Evolutionary conservation across 2,113 vertebrate species (phyloP), one percentile per base, ranked within the genome.

Genomic region (Abramis brama): DNA sequence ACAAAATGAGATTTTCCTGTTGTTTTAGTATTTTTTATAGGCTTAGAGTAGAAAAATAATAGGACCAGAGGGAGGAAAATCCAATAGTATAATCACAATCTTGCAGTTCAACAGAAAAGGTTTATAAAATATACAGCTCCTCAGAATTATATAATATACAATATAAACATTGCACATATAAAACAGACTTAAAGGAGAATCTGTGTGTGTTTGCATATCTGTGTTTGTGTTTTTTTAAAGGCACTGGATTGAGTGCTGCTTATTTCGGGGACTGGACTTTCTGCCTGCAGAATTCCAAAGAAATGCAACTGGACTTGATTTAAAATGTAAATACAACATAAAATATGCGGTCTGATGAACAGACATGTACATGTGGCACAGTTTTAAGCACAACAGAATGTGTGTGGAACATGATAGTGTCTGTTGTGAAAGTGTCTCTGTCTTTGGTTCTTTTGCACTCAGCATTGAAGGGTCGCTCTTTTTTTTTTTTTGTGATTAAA

Each of bases 71-170:
- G 21, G 50, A 59, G 30, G 70, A 43, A 55, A 66, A 47, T 68
- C 43, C 60, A 81, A 81, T 47, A 64, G 80, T 70, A 33, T 68
- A 55, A 82, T 70, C 80, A 70, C 45, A 82, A 68, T 82, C 79
- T 62, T 81, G n/a, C 79, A 80, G 76, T 23, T 78, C 23, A 39
- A 45, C 57, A 80, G 36, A 57, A 82, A 74, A 59, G 30, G 23
- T 83, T 73, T 83, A 83, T 57, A 83, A 83, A 83, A 83, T 73
- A 83, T 73, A 83, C 66, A 83, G 82, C 82, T 83, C 15, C 82
- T 39, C 68, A 73, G 68, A 83, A 83, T 73, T 73, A 83, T 83
- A 83, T 83, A 83, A 71, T 68, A 83, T 57, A 70, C n/a, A 71
- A 39, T 82, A 83, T 83, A 83, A 83, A 83, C 82, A 83, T 83